These are phyloP conservation scores for Meiosimyza decipiens DNA, from an alignment of 2,888 invertebrate species.

Conservation along the genomic window DNA sequence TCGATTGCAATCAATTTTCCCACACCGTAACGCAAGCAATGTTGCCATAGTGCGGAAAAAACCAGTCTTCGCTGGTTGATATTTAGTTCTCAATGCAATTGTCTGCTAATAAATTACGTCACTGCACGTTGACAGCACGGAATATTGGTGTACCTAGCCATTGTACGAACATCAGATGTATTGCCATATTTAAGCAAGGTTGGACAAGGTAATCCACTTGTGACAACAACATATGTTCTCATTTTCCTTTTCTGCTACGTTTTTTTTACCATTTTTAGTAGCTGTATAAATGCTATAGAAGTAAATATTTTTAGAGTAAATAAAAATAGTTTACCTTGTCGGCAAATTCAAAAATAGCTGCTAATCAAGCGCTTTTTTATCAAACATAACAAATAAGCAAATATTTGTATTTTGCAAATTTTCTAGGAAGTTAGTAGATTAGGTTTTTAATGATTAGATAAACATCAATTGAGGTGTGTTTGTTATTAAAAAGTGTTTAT, in stretches of 20 bases:
- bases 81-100: constrained; percentile 5
- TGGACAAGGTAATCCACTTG: constrained; percentile 41
- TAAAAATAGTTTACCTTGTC: not conserved
- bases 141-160: not conserved
- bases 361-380: too few species aligned
- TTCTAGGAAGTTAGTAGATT: too few species aligned
- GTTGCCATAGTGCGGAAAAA: constrained; percentile 15
- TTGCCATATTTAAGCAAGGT: constrained; percentile 35
- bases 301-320: not conserved
- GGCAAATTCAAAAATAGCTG: too few species aligned
- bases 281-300: not conserved
- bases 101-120: constrained; percentile 27
- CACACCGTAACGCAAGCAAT: constrained; percentile 8
- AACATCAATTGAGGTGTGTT: too few species aligned
- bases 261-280: not conserved
- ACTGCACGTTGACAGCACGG: constrained; percentile 12
- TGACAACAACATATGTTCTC: constrained; percentile 5
- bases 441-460: too few species aligned
- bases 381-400: too few species aligned
- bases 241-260: not conserved
- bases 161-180: not conserved
- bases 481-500: too few species aligned
- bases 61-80: not conserved
- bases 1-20: constrained; percentile 30
- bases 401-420: too few species aligned